phyloP scores from a whole-genome alignment of 1,140 invertebrate genomes.

The Paramacrobiotus metropolitanus region DNA sequence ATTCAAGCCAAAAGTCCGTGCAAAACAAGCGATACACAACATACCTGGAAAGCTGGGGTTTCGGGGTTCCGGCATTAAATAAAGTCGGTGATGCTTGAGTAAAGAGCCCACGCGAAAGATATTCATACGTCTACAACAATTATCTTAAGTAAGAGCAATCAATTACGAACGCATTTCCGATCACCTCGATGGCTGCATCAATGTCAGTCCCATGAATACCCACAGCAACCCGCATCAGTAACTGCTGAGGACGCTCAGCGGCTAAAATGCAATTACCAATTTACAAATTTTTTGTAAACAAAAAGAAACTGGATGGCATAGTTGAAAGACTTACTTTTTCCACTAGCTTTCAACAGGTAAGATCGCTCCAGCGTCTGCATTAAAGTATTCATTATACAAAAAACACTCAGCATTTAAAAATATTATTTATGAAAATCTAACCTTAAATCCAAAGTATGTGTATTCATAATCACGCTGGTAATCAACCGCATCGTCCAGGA shows the following conservation, averaged over 20 bases:
- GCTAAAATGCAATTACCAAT: conserved; percentile 25
- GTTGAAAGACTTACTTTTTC: conserved; percentile 32
- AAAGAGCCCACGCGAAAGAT: conserved; percentile 82
- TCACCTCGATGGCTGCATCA: conserved; percentile 55
- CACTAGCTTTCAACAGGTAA: conserved; percentile 77
- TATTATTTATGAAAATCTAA: conserved; percentile 12
- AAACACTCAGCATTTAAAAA: background rate
- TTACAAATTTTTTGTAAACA: background rate
- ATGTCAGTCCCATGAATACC: conserved; percentile 89
- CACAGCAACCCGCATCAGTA: conserved; percentile 91
- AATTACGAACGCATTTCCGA: background rate
- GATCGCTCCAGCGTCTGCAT: conserved; percentile 66
- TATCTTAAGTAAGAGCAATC: conserved; percentile 4
- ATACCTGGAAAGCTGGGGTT: conserved; percentile 67
- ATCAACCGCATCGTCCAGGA: conserved; percentile 80
- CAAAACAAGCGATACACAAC: conserved; percentile 4
- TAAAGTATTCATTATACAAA: conserved; percentile 7
- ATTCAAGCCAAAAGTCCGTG: no score
- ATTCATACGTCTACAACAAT: conserved; percentile 52
- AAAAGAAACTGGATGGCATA: background rate
- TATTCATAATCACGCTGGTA: conserved; percentile 92
- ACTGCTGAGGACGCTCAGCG: conserved; percentile 85
- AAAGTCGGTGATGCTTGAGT: conserved; percentile 93
- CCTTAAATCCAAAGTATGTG: conserved; percentile 96
- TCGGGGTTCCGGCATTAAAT: conserved; percentile 73